Evolutionary conservation across 2,797 vertebrate species (phyloP), one percentile per base, ranked within the genome.

Genomic region (Hyperoplus lanceolatus): DNA sequence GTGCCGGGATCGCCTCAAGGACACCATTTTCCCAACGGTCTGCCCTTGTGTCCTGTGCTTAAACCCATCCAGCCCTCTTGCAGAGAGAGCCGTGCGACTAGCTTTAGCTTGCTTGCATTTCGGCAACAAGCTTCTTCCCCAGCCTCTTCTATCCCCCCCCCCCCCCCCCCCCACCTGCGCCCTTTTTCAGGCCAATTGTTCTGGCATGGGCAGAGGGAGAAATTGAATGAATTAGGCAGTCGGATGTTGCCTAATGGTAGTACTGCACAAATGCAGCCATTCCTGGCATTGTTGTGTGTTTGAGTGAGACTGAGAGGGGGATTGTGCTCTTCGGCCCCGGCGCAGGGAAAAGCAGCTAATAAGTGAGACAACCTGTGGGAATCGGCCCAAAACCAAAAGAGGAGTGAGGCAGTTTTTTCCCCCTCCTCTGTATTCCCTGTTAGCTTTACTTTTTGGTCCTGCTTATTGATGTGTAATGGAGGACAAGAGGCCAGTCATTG

Each of bases 361-460:
- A 91, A 87, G 87, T 87, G 81, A 87, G 82, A 81, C 84, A 87
- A 90, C 87, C 90, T 89, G 89, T 87, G 92, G 90, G 86, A 90
- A 83, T 90, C 42, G 5, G 77, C 78, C 79, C 80, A 82, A 87
- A 82, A 69, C 75, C 51, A 78, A 78, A 69, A 75, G 69, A 79
- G 62, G 79, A 70, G 43, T 46, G 77, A 86, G 73, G 77, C 46
- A 62, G 18, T 67, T 64, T 79, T 70, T 74, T 36, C 72, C 77
- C 73, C 29, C 45, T 18, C 36, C 54, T 75, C 59, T 49, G 16
- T 77, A 36, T 75, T 81, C 68, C 29, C 53, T 62, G 41, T 70
- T 75, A 53, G 56, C 76, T 61, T 75, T 53, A 54, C 18, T 56
- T 67, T 46, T 60, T 42, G 41, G 53, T 42, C 39, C 41, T 69